Conservation (phyloP, 2,797 vertebrate genomes). For the Clarias laeviceps region DNA sequence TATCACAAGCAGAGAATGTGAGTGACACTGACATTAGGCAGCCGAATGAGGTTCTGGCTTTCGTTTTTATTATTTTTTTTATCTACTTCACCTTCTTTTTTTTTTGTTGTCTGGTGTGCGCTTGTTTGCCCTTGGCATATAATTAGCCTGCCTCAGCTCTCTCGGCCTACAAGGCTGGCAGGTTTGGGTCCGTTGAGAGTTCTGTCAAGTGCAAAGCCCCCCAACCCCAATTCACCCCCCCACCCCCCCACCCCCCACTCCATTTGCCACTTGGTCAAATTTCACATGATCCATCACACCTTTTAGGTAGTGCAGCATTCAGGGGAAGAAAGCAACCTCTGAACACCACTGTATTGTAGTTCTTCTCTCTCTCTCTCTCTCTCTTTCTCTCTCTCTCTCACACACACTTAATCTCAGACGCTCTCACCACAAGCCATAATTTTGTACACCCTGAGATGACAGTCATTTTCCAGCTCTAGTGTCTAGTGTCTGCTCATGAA, state of each 20-base stretch:
- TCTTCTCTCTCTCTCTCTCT: neutral
- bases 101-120: slow-evolving; percentile 15
- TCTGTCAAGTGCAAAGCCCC: slow-evolving; percentile 63
- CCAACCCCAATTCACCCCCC: slow-evolving; percentile 45
- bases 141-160: slow-evolving; percentile 74
- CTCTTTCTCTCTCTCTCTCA: neutral
- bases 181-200: slow-evolving; percentile 56
- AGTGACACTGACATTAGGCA: slow-evolving; percentile 66
- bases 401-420: slow-evolving; percentile 18
- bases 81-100: slow-evolving; percentile 11
- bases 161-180: slow-evolving; percentile 61
- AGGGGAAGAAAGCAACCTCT: neutral
- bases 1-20: slow-evolving; percentile 41
- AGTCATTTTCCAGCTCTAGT: slow-evolving; percentile 13
- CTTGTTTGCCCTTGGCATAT: slow-evolving; percentile 78
- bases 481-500: slow-evolving; percentile 50
- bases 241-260: slow-evolving; percentile 26
- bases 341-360: neutral
- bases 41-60: slow-evolving; percentile 58
- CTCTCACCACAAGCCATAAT: slow-evolving; percentile 28
- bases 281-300: slow-evolving; percentile 38
- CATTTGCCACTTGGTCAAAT: slow-evolving; percentile 22
- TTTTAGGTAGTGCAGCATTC: slow-evolving; percentile 35
- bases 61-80: slow-evolving; percentile 42
- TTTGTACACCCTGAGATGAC: slow-evolving; percentile 26